These are phyloP conservation scores for Antheraea pernyi DNA, from an alignment of 1,140 invertebrate species.

Conservation along the genomic window DNA sequence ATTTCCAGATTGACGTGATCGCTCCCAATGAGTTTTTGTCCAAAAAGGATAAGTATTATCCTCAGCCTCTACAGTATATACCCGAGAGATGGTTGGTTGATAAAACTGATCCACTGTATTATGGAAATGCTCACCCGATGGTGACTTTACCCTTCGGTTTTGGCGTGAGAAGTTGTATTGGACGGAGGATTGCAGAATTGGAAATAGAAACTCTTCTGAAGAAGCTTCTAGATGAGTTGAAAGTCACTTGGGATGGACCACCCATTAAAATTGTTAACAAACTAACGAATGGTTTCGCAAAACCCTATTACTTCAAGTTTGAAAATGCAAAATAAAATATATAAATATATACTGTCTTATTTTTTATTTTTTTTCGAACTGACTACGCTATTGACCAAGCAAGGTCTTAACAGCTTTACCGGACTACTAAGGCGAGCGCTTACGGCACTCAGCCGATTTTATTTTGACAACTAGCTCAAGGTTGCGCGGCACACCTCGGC, in stretches of 20 bases:
- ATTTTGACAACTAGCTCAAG: too few species aligned
- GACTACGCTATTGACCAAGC: too few species aligned
- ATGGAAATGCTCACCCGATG: slow-evolving; percentile 79
- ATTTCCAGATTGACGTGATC: slow-evolving; percentile 75
- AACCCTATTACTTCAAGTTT: slow-evolving; percentile 58
- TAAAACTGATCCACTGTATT: slow-evolving; percentile 60
- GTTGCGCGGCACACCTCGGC: too few species aligned
- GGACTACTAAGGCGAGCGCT: too few species aligned
- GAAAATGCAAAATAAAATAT: slow-evolving; percentile 26
- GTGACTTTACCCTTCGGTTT: slow-evolving; percentile 82
- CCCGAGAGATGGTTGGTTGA: slow-evolving; percentile 81
- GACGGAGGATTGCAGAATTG: slow-evolving; percentile 85
- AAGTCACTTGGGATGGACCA: slow-evolving; percentile 76
- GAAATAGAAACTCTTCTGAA: slow-evolving; percentile 83
- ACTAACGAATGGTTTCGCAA: slow-evolving; percentile 46
- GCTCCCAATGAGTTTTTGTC: slow-evolving; percentile 75
- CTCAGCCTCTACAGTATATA: slow-evolving; percentile 75
- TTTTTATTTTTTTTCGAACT: too few species aligned
- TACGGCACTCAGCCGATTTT: too few species aligned
- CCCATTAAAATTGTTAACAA: slow-evolving; percentile 46
- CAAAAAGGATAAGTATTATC: slow-evolving; percentile 76
- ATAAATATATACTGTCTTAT: too few species aligned
- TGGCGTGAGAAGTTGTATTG: slow-evolving; percentile 80
- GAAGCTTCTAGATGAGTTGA: slow-evolving; percentile 79
- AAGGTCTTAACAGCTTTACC: too few species aligned